Conservation (phyloP, 2,797 vertebrate genomes). For the Cirrhinus mrigala region DNA sequence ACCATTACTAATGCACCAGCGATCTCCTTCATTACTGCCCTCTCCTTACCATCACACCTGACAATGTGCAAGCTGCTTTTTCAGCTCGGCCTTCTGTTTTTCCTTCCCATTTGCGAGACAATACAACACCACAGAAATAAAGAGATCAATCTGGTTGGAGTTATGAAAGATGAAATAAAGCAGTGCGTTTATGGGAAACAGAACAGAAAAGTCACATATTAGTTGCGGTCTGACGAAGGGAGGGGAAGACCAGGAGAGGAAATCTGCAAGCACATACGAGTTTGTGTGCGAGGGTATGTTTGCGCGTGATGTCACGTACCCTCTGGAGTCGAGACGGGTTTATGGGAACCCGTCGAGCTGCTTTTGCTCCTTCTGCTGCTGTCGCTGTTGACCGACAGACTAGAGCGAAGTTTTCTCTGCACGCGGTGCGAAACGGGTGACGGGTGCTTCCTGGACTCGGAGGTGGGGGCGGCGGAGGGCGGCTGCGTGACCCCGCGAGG, state of each 20-base stretch:
- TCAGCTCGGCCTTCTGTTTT: constrained; percentile 40
- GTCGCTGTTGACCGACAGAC: constrained; percentile 92
- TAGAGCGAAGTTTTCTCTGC: constrained; percentile 93
- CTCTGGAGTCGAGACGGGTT: constrained; percentile 89
- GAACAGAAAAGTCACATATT: constrained; percentile 41
- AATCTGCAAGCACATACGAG: not conserved
- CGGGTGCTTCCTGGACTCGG: constrained; percentile 81
- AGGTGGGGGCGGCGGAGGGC: constrained; percentile 70
- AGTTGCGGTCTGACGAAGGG: constrained; percentile 45
- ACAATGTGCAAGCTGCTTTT: constrained; percentile 74
- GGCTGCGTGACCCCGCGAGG: constrained; percentile 72
- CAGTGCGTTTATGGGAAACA: constrained; percentile 5
- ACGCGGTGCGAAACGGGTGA: constrained; percentile 92
- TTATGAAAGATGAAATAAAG: constrained; percentile 28
- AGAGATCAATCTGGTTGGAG: constrained; percentile 17
- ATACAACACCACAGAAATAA: constrained; percentile 70
- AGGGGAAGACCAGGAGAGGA: constrained; percentile 5
- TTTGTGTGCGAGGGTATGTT: not conserved
- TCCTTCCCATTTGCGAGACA: constrained; percentile 71
- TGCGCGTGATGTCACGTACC: constrained; percentile 79
- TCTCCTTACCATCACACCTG: constrained; percentile 78
- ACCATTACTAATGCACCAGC: constrained; percentile 73
- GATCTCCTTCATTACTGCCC: constrained; percentile 76
- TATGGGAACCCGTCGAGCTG: constrained; percentile 89
- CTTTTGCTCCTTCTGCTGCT: constrained; percentile 91